phyloP scores from a whole-genome alignment of 2,113 vertebrate species.

The Odontophorus gujanensis region DNA sequence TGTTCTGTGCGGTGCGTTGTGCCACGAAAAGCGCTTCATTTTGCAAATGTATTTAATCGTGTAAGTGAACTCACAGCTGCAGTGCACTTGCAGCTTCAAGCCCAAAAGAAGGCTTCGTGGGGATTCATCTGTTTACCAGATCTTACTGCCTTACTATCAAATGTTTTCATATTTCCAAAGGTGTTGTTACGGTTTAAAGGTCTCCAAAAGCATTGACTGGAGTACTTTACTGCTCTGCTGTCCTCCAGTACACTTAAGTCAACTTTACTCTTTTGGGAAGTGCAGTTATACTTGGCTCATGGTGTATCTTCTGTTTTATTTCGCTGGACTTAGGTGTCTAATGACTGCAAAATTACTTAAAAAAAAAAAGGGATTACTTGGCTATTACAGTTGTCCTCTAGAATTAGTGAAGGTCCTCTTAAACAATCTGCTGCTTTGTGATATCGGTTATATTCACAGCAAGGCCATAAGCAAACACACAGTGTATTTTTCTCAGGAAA shows the following conservation, averaged over 20 bases:
- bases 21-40: not conserved
- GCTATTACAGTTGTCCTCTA: not conserved
- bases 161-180: not conserved
- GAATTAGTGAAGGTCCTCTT: not conserved
- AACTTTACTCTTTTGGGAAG: not conserved
- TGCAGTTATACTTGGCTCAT: not conserved
- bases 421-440: not conserved
- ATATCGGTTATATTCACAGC: not conserved
- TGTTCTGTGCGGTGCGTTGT: not conserved
- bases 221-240: not conserved
- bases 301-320: not conserved
- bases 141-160: not conserved
- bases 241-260: not conserved
- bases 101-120: not conserved
- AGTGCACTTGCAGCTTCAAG: not conserved
- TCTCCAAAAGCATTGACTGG: not conserved
- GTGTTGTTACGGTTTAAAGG: not conserved
- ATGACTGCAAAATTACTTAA: not conserved
- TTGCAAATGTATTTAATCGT: not conserved
- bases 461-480: conserved; percentile 47
- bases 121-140: not conserved
- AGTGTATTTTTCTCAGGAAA: not conserved
- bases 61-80: not conserved
- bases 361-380: not conserved
- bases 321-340: not conserved